These are phyloP conservation scores for Eumerus sabulonum DNA, from an alignment of 2,888 invertebrate genomes.

Conservation along the genomic window DNA sequence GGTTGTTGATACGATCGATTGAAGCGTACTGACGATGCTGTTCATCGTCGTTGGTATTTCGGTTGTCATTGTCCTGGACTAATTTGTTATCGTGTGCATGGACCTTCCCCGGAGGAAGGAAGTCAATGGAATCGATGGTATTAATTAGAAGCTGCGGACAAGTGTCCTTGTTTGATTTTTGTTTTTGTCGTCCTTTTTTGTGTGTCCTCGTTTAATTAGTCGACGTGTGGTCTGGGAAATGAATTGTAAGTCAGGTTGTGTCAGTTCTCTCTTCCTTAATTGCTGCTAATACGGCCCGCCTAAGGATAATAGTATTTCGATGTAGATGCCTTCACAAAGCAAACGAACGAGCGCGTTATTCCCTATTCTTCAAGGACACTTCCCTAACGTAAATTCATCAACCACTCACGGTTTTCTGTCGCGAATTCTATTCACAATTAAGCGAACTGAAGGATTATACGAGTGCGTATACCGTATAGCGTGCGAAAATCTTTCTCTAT, in stretches of 20 bases:
- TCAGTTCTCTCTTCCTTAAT: constrained; percentile 6
- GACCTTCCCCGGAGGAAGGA: constrained; percentile 2
- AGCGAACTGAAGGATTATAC: not conserved
- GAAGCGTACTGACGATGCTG: constrained; percentile 45
- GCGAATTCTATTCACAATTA: not conserved
- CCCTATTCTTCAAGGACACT: not conserved
- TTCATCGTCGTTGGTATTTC: constrained; percentile 12
- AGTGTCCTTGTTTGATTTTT: not conserved
- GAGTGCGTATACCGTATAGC: no score
- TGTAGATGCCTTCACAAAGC: no score
- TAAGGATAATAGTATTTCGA: not conserved
- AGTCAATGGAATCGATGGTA: constrained; percentile 27
- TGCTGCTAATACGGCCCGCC: constrained; percentile 2
- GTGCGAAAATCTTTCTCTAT: no score
- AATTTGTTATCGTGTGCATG: constrained; percentile 24
- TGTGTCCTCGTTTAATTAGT: constrained; percentile 12
- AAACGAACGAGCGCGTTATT: not conserved
- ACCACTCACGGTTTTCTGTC: not conserved
- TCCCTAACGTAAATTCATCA: no score
- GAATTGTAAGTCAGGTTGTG: not conserved
- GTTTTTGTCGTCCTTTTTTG: constrained; percentile 4
- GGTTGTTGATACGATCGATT: constrained; percentile 51
- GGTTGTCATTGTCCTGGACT: constrained; percentile 5
- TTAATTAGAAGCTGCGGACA: constrained; percentile 19
- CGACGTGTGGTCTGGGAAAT: not conserved